Evolutionary conservation across 2,888 invertebrate genomes (phyloP), one percentile per base, ranked within the genome.

Genomic region (Dysmachus trigonus): DNA sequence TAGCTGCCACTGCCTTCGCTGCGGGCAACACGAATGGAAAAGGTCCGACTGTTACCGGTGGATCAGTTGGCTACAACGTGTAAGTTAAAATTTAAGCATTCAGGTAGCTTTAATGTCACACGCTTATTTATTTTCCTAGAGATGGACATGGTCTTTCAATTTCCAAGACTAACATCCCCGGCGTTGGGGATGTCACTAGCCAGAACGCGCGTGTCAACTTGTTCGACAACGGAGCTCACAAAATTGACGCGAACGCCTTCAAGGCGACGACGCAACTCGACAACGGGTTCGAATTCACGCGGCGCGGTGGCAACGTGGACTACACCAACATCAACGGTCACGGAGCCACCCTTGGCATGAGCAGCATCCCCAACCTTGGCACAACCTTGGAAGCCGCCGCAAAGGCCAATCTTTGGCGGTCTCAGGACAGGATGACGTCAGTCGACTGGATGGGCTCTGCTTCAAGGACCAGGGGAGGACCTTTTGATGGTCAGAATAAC

Each of bases 401-500:
- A 3, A 89, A 38, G 3, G 91, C 89, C 1, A 91, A 91, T 85
- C 86, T 91, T 1, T 88, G 89, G 87, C 88, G 87, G 8, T 91
- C 91, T 3, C 86, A 88, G 3, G 89, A 88, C 88, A 87, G 89
- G 18, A 88, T 89, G 4, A 86, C 90, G 1, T 89, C 90, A n/a
- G 35, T 91, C 72, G 89, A 89, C 87, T 88, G 90, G 72, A 89
- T 87, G n/a, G 90, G 89, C n/a, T 89, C 88, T 87, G 90, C 89
- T 1, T 85, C 88, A 0, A 88, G 88, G 1, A 89, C 90, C 71
- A 30, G 90, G 8, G 89, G 88, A 53, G 90, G 90, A 5, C 89
- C 89, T 22, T 88, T 89, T n/a, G 85, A 74, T 1, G 89, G 89
- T 1, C 87, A 88, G 33, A 88, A 87, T 5, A 88, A 89, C 86